phyloP scores from a whole-genome alignment of 2,888 invertebrate species.

The Pseudococcus longispinus region DNA sequence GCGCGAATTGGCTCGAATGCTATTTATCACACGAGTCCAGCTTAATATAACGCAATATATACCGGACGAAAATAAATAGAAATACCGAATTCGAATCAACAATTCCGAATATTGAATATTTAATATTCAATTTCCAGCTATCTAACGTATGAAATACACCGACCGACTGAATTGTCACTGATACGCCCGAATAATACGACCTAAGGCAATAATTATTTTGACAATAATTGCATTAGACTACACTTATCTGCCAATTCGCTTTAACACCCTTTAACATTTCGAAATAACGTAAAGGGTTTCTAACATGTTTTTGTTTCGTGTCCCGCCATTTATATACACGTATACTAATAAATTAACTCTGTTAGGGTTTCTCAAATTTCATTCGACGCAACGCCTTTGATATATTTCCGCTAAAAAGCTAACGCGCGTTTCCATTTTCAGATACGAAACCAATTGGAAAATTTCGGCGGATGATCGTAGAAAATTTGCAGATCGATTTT shows the following conservation, averaged over 20 bases:
- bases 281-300: conserved; percentile 11
- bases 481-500: too few relatives aligned
- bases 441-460: too few relatives aligned
- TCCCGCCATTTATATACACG: not conserved
- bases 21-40: conserved; percentile 47
- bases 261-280: conserved; percentile 54
- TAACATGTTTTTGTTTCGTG: conserved; percentile 35
- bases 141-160: conserved; percentile 38
- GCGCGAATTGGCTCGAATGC: not conserved
- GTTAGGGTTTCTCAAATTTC: not conserved
- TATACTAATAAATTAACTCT: conserved; percentile 17
- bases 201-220: conserved; percentile 55
- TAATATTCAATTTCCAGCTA: conserved; percentile 54
- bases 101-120: conserved; percentile 53
- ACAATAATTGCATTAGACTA: conserved; percentile 56
- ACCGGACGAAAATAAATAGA: conserved; percentile 47
- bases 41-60: conserved; percentile 40
- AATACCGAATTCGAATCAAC: conserved; percentile 52
- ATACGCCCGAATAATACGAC: conserved; percentile 52
- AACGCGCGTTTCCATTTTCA: too few relatives aligned
- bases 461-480: too few relatives aligned
- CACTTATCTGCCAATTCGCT: conserved; percentile 56
- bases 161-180: conserved; percentile 55
- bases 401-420: not conserved
- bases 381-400: too few relatives aligned